These are phyloP conservation scores for Eumaeus atala DNA, from an alignment of 1,140 invertebrate genomes.

Conservation along the genomic window DNA sequence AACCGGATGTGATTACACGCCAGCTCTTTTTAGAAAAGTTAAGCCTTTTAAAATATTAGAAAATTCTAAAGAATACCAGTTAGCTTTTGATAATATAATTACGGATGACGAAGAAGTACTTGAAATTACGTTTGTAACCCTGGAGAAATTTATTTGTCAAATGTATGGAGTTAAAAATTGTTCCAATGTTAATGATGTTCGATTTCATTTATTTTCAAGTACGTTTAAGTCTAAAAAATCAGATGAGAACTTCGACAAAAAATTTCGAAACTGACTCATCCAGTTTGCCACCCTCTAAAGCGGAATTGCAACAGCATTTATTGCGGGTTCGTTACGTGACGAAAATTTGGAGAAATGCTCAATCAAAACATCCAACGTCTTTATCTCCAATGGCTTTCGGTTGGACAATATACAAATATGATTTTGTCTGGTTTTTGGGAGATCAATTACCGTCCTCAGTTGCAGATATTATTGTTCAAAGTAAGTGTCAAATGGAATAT, in stretches of 20 bases:
- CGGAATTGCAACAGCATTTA: conserved; percentile 23
- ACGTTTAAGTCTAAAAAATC: conserved; percentile 19
- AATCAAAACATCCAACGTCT: conserved; percentile 21
- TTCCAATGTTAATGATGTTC: conserved; percentile 22
- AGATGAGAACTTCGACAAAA: conserved; percentile 22
- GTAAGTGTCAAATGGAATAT: conserved; percentile 8
- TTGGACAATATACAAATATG: conserved; percentile 22
- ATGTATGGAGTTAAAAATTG: conserved; percentile 20
- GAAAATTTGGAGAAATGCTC: conserved; percentile 23
- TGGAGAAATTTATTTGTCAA: conserved; percentile 19
- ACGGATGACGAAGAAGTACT: conserved; percentile 16
- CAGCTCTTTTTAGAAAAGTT: too few relatives aligned
- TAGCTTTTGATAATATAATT: conserved; percentile 13
- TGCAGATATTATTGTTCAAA: conserved; percentile 16
- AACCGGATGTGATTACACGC: too few relatives aligned
- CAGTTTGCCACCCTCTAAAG: conserved; percentile 24
- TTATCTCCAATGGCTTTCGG: conserved; percentile 18
- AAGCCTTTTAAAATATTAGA: too few relatives aligned
- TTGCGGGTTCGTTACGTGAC: conserved; percentile 20
- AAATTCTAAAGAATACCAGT: conserved; percentile 15
- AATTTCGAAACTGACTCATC: conserved; percentile 22
- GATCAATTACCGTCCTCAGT: conserved; percentile 14
- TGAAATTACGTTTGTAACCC: conserved; percentile 7
- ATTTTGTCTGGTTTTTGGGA: conserved; percentile 19
- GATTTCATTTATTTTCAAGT: conserved; percentile 21